Base-by-base conservation (phyloP, 2,888 invertebrate species). In the Cantharis rustica region DNA sequence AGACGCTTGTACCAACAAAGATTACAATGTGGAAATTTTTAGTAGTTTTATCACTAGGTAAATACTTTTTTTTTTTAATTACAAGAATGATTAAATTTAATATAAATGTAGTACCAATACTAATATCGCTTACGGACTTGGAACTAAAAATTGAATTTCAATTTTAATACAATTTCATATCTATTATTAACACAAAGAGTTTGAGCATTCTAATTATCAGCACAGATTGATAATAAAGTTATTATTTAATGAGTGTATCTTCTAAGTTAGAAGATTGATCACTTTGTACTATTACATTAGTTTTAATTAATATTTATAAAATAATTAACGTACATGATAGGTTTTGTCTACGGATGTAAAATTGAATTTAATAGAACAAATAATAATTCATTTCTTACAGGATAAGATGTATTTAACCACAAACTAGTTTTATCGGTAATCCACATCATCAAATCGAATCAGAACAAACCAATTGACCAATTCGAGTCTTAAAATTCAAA, bases 31-130 rank as follows among this genome's bases (percentile, higher is more conserved):
- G 64, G 64, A 66, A 75, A 71, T 7, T 71, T 61, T 61, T 75
- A 9, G 10, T 76, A 61, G 64, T 66, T 62, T 16, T 73, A 73
- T 73, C 68, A 23, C 10, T 76, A 71, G 76, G 76, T 73, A 70
- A 74, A 69, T 72, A 20, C 0, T 20, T 16, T 26, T 61, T 61
- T 16, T 31, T 31, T 47, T 47, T 47, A 31, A 31, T 13, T 47
- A 47, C n/a, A 47, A n/a, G n/a, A 47, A 47, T 47, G n/a, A 47
- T 47, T 47, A n/a, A n/a, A 47, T 47, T n/a, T 47, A 47, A n/a
- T 47, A 9, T n/a, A n/a, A 13, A 47, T 47, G n/a, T n/a, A n/a
- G 47, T n/a, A n/a, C 26, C 2, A 47, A 47, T n/a, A 47, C n/a
- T 7, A n/a, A 7, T n/a, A 11, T 4, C 13, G 3, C 11, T n/a